These are phyloP conservation scores for Poeciliopsis retropinna DNA, from an alignment of 2,113 vertebrate genomes.

Conservation along the genomic window DNA sequence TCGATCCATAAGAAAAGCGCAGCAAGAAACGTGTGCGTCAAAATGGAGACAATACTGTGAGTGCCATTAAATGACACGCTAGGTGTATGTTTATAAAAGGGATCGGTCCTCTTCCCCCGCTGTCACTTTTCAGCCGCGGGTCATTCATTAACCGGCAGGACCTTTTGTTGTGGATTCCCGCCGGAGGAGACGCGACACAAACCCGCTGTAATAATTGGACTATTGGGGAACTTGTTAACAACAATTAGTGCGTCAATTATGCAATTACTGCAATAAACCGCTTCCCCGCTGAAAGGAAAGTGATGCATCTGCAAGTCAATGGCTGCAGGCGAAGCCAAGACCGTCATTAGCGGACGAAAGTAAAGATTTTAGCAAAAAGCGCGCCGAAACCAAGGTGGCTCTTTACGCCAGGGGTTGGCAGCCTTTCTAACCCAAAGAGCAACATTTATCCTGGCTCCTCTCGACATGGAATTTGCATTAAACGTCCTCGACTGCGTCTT, in stretches of 20 bases:
- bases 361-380: background rate
- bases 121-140: constrained; percentile 69
- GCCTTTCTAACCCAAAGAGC: background rate
- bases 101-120: constrained; percentile 31
- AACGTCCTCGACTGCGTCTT: background rate
- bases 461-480: background rate
- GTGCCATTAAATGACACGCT: constrained; percentile 74
- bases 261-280: constrained; percentile 85
- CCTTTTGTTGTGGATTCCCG: constrained; percentile 77
- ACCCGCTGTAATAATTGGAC: constrained; percentile 75
- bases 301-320: constrained; percentile 77
- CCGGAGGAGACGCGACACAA: constrained; percentile 60
- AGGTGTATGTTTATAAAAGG: constrained; percentile 76
- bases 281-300: constrained; percentile 47
- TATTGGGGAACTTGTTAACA: constrained; percentile 82
- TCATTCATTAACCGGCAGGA: constrained; percentile 78
- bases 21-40: constrained; percentile 64
- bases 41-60: constrained; percentile 54
- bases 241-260: constrained; percentile 85
- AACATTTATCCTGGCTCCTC: background rate
- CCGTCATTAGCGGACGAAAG: background rate
- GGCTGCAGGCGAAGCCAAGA: background rate
- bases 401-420: background rate
- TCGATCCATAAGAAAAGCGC: constrained; percentile 67
- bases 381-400: too few relatives aligned